Percentiles rank a stretch among this genome's conserved stretches.
Evolutionary conservation across 2,888 invertebrate genomes (phyloP).

Genomic region (Spicauda simplicius): DNA sequence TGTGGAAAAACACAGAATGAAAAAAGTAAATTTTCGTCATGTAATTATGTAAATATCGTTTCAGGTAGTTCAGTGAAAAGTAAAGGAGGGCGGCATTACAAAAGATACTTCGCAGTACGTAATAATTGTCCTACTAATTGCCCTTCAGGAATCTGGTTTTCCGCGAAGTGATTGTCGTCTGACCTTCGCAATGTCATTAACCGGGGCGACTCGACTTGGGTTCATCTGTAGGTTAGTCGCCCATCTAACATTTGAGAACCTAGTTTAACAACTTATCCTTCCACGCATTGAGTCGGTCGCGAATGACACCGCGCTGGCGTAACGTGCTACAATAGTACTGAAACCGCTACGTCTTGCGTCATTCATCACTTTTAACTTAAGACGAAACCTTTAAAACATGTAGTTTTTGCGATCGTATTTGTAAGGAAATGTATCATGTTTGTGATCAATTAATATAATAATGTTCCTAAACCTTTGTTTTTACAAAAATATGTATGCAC

Average conservation of each 20-base stretch:
- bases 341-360: slow-evolving; percentile 3
- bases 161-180: slow-evolving; percentile 38
- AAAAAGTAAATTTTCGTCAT: not conserved
- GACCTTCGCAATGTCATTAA: slow-evolving; percentile 39
- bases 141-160: slow-evolving; percentile 38
- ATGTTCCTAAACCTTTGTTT: no score
- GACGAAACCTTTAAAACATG: not conserved
- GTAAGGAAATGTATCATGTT: no score
- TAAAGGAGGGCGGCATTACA: slow-evolving; percentile 19
- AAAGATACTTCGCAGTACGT: slow-evolving; percentile 26
- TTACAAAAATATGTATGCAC: no score
- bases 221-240: slow-evolving; percentile 35
- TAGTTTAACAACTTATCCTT: slow-evolving; percentile 15
- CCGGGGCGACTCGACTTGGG: slow-evolving; percentile 28
- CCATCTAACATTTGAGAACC: slow-evolving; percentile 34
- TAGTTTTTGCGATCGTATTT: no score
- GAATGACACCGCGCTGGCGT: slow-evolving; percentile 11
- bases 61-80: slow-evolving; percentile 6
- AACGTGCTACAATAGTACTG: not conserved
- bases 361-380: not conserved
- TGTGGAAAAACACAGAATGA: not conserved
- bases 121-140: slow-evolving; percentile 35
- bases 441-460: no score
- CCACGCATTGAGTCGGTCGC: slow-evolving; percentile 9
- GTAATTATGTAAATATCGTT: slow-evolving; percentile 6